phyloP scores from a whole-genome alignment of 2,797 vertebrate species.

The Gallinago solitaria region DNA sequence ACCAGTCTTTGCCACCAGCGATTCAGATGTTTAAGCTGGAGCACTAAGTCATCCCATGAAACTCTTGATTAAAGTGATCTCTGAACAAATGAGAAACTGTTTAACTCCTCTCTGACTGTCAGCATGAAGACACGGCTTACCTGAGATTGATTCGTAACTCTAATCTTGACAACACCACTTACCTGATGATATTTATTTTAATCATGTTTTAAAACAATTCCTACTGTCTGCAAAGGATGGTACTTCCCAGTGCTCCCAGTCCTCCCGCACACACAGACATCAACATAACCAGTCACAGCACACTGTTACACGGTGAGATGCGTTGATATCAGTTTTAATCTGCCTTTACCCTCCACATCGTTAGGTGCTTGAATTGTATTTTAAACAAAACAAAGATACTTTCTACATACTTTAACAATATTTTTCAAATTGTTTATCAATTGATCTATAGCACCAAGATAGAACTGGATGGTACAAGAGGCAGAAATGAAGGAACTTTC shows the following conservation, averaged over 20 bases:
- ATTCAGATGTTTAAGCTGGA: background rate
- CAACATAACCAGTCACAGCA: rapidly evolving
- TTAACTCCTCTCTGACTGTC: background rate
- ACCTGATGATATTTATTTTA: background rate
- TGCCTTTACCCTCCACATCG: background rate
- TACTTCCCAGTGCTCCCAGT: background rate
- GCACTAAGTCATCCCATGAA: background rate
- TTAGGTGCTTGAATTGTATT: background rate
- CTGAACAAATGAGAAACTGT: background rate
- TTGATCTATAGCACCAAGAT: background rate
- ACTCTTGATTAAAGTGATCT: background rate
- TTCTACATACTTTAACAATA: background rate
- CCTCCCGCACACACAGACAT: background rate
- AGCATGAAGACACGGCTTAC: background rate
- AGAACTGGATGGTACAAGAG: background rate
- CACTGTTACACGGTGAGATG: rapidly evolving
- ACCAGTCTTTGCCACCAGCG: background rate
- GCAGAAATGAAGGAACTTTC: background rate
- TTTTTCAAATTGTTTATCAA: background rate
- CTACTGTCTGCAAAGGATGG: background rate
- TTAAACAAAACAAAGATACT: background rate
- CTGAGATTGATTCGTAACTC: rapidly evolving
- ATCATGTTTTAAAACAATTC: background rate
- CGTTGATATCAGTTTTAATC: rapidly evolving
- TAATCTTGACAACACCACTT: background rate